phyloP scores from a whole-genome alignment of 2,797 vertebrate genomes.

The Neoniphon sammara region DNA sequence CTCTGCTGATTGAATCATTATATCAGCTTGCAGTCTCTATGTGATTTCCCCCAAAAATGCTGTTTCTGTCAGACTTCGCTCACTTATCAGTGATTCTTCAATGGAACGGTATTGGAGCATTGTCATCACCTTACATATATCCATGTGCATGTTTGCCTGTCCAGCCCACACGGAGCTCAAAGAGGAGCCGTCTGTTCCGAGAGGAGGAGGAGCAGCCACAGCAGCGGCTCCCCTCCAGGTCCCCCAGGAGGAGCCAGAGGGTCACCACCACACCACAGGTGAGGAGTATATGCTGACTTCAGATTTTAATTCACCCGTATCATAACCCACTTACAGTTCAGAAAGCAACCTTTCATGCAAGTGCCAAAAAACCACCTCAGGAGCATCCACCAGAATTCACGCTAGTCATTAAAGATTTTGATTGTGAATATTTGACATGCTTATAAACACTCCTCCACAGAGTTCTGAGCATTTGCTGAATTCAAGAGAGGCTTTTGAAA shows the following conservation, averaged over 20 bases:
- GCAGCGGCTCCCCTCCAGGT: slow-evolving; percentile 90
- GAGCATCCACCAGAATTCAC: too few species aligned
- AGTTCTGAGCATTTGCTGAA: too few species aligned
- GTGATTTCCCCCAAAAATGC: too few species aligned
- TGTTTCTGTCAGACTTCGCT: background rate
- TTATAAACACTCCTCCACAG: too few species aligned
- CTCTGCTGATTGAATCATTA: background rate
- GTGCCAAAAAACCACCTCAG: too few species aligned
- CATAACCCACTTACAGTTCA: too few species aligned
- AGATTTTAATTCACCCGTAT: background rate
- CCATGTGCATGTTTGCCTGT: slow-evolving; percentile 23
- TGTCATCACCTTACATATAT: background rate
- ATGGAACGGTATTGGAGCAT: background rate
- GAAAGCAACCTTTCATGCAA: too few species aligned
- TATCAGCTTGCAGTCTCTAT: too few species aligned
- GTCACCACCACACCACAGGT: slow-evolving; percentile 93
- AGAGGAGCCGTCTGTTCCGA: slow-evolving; percentile 93
- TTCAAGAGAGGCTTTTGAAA: too few species aligned
- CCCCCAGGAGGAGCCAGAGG: slow-evolving; percentile 95
- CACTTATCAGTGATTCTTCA: background rate
- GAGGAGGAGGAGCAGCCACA: slow-evolving; percentile 89
- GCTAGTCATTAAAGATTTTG: too few species aligned
- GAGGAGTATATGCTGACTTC: background rate
- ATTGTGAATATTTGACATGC: too few species aligned
- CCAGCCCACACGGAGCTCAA: slow-evolving; percentile 95